These are phyloP conservation scores for Aplysia californica DNA, from an alignment of 1,140 invertebrate species.

Conservation along the genomic window DNA sequence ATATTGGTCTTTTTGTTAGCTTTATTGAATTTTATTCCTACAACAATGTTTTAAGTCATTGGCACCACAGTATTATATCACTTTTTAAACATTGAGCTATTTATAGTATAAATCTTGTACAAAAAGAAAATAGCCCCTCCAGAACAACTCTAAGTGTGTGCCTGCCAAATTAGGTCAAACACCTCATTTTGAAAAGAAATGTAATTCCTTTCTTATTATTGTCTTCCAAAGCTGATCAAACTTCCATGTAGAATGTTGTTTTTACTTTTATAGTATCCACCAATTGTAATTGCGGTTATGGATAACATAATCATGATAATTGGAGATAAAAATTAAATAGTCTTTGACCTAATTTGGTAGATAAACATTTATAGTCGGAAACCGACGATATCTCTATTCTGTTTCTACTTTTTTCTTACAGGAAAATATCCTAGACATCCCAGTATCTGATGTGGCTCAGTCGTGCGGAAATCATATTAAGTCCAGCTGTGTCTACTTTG, in stretches of 20 bases:
- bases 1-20: no score
- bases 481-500: constrained; percentile 91
- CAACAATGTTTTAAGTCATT: background rate
- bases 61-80: background rate
- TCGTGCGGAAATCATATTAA: constrained; percentile 95
- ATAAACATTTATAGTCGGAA: background rate
- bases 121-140: background rate
- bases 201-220: background rate
- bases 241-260: background rate
- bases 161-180: background rate
- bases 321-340: background rate
- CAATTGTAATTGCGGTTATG: background rate
- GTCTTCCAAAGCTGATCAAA: background rate
- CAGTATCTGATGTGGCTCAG: constrained; percentile 86
- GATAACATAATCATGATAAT: background rate
- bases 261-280: background rate
- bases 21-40: background rate
- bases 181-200: background rate
- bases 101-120: background rate
- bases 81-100: background rate
- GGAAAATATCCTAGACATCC: constrained; percentile 88
- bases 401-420: constrained; percentile 38
- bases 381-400: background rate
- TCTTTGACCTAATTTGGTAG: background rate
- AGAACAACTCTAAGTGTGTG: background rate